phyloP scores from a whole-genome alignment of 2,797 vertebrate species.

The Ficedula albicollis region DNA sequence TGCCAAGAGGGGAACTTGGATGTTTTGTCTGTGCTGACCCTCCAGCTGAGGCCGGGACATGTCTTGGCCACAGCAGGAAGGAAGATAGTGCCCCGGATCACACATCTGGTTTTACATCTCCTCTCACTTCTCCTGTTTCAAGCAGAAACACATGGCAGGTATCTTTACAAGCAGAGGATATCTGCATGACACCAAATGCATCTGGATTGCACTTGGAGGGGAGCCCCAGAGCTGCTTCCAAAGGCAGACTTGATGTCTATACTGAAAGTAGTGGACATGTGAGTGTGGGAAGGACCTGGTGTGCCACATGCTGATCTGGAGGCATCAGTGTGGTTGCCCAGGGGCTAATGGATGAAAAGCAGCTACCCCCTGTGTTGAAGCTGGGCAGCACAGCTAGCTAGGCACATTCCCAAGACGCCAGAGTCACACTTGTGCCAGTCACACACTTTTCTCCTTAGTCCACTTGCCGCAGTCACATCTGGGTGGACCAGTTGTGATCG shows the following conservation, averaged over 20 bases:
- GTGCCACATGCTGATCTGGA: not conserved
- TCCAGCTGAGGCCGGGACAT: not conserved
- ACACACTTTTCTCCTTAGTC: not conserved
- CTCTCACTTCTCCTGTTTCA: not conserved
- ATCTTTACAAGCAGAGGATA: not conserved
- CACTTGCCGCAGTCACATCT: not conserved
- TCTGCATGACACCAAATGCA: not conserved
- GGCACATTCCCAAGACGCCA: not conserved
- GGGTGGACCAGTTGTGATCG: rapidly evolving
- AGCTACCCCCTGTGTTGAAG: not conserved
- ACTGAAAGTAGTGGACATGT: not conserved
- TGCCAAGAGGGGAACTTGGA: not conserved
- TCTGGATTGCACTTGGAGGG: not conserved
- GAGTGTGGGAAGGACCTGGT: not conserved
- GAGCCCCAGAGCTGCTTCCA: not conserved
- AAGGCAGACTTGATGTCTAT: not conserved
- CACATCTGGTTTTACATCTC: conserved; percentile 34
- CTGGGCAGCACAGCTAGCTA: not conserved
- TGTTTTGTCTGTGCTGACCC: conserved; percentile 27
- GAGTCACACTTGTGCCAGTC: not conserved
- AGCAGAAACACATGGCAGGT: conserved; percentile 42
- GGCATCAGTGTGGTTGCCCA: not conserved
- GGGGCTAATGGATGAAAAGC: not conserved
- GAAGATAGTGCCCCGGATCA: not conserved
- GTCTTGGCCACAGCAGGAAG: not conserved